A percentile compares a stretch with the other conserved stretches of the same genome.
Evolutionary conservation across 2,888 invertebrate genomes (phyloP).

Genomic region (Conops quadrifasciatus): DNA sequence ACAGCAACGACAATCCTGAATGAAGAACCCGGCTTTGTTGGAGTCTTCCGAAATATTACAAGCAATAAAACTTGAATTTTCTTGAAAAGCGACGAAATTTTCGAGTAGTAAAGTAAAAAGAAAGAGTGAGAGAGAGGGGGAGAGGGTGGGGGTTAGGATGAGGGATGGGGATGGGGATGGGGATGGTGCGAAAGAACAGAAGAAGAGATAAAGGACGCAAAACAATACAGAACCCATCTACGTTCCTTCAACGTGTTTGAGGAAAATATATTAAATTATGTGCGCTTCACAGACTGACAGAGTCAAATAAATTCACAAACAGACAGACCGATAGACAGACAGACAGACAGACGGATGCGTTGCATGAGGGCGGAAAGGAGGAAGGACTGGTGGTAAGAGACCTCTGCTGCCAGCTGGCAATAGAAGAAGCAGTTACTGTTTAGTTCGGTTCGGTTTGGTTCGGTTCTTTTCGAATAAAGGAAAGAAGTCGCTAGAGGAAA

Average conservation of each 20-base stretch:
- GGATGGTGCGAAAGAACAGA: constrained; percentile 6
- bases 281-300: constrained; percentile 34
- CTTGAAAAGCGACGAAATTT: no score
- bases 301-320: constrained; percentile 17
- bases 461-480: no score
- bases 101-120: background rate
- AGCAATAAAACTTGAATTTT: no score
- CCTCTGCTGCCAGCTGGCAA: background rate
- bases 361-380: constrained; percentile 3
- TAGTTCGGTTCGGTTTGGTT: no score
- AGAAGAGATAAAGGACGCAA: background rate
- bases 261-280: constrained; percentile 40
- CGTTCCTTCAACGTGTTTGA: constrained; percentile 35
- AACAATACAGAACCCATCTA: no score
- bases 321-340: constrained; percentile 24
- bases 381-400: background rate
- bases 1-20: background rate
- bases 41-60: no score
- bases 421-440: constrained; percentile 1
- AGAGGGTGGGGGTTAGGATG: background rate
- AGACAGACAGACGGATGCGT: constrained; percentile 13
- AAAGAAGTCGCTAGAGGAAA: background rate
- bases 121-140: background rate
- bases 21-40: no score
- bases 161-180: background rate